Percentiles rank a stretch among this genome's conserved stretches.
Evolutionary conservation across 2,888 invertebrate species (phyloP).

Genomic region (Lagria hirta): DNA sequence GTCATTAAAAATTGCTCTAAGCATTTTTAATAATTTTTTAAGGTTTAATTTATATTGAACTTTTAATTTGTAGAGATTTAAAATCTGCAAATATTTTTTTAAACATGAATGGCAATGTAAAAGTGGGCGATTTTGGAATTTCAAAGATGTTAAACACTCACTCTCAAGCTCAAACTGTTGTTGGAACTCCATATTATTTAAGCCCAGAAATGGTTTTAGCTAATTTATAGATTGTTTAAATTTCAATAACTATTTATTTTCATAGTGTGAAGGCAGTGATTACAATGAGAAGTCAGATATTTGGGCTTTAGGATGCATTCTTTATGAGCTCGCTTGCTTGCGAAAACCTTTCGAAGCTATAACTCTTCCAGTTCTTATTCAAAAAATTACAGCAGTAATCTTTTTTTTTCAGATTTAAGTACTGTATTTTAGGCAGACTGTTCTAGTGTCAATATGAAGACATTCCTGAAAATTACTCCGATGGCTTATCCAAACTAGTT

Average conservation of each 20-base stretch:
- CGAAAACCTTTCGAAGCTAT: constrained; percentile 73
- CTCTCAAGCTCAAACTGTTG: constrained; percentile 67
- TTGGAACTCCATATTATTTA: constrained; percentile 74
- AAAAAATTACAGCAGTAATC: constrained; percentile 69
- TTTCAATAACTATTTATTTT: constrained; percentile 19
- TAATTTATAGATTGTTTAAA: constrained; percentile 8
- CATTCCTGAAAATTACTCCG: constrained; percentile 65
- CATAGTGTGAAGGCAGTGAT: constrained; percentile 72
- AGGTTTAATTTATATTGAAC: too few species aligned
- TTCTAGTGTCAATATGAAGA: constrained; percentile 66
- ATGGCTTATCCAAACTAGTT: constrained; percentile 63
- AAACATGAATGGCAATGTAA: constrained; percentile 65
- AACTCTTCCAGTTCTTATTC: constrained; percentile 70
- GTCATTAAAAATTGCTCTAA: too few species aligned
- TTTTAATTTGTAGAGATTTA: too few species aligned
- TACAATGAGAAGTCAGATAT: constrained; percentile 78
- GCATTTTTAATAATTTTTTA: too few species aligned
- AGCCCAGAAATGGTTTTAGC: constrained; percentile 69
- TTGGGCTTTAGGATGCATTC: constrained; percentile 76
- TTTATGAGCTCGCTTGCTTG: constrained; percentile 73
- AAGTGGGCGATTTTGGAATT: constrained; percentile 76
- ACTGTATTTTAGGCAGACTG: not conserved
- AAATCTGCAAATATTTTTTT: constrained; percentile 76
- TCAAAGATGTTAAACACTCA: constrained; percentile 71
- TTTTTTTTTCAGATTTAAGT: constrained; percentile 4